Percentiles rank a stretch among this genome's conserved stretches.
These are phyloP conservation scores for Remorina albescens DNA, from an alignment of 2,797 vertebrate genomes.

Conservation along the genomic window DNA sequence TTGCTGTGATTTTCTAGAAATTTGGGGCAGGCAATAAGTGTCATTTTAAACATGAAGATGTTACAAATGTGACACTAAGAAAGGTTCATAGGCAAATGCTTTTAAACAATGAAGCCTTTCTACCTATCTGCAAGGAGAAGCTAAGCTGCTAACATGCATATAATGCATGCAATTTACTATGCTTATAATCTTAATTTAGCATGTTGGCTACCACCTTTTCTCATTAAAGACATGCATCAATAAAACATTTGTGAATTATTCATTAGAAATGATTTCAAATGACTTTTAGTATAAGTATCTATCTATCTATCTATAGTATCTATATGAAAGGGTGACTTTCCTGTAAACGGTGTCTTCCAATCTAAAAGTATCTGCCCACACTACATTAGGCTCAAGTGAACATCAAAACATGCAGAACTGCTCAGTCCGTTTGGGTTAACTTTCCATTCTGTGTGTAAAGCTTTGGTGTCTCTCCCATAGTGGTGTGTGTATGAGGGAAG, in stretches of 20 bases:
- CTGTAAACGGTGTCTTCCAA: not conserved
- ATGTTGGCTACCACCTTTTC: not conserved
- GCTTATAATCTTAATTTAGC: not conserved
- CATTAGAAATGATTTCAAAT: too few relatives aligned
- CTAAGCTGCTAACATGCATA: not conserved
- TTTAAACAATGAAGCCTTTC: not conserved
- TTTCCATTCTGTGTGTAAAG: constrained; percentile 3
- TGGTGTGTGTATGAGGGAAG: constrained; percentile 1
- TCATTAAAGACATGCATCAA: not conserved
- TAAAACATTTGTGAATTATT: not conserved
- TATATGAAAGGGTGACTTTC: too few relatives aligned
- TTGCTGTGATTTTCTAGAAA: too few relatives aligned
- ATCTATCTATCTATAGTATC: too few relatives aligned
- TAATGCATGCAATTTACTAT: too few relatives aligned
- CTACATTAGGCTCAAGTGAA: not conserved
- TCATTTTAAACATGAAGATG: not conserved
- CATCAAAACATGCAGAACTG: not conserved
- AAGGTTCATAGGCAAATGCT: not conserved
- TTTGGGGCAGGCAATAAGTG: too few relatives aligned
- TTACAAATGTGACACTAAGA: not conserved
- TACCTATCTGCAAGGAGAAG: too few relatives aligned
- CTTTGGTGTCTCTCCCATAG: not conserved
- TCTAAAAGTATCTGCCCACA: not conserved
- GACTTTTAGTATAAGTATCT: too few relatives aligned
- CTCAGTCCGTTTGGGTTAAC: not conserved